Conservation (phyloP, 2,797 vertebrate genomes). For the Manis pentadactyla region DNA sequence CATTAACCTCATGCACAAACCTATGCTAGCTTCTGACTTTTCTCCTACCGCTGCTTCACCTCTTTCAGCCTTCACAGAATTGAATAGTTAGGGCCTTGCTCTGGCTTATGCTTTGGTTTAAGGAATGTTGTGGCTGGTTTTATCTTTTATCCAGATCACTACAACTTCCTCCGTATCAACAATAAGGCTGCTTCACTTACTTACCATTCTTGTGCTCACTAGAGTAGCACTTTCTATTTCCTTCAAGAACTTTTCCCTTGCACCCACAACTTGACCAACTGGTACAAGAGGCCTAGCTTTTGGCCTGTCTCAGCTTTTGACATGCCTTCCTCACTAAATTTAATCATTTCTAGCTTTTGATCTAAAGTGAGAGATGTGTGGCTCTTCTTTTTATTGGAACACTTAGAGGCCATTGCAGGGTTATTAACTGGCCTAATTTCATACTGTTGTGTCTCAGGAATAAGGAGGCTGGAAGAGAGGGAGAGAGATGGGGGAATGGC, state of each 20-base stretch:
- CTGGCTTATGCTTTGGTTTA: neutral
- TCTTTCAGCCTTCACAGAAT: neutral
- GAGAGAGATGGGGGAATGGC: neutral
- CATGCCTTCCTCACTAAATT: no score
- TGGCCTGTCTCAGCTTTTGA: neutral
- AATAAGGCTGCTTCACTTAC: neutral
- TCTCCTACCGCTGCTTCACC: no score
- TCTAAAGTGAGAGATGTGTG: no score
- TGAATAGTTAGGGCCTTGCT: neutral
- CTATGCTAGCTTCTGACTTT: neutral
- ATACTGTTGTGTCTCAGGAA: neutral
- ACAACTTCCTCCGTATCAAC: neutral
- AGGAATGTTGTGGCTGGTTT: neutral
- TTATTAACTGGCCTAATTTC: neutral
- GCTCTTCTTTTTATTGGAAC: neutral
- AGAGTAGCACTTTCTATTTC: neutral
- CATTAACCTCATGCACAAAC: neutral
- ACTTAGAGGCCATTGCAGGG: neutral
- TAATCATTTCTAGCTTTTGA: neutral
- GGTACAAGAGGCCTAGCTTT: neutral
- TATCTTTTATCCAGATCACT: neutral
- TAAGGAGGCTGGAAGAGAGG: neutral
- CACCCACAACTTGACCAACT: neutral
- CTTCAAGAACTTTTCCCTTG: neutral
- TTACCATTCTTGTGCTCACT: neutral